Evolutionary conservation across 1,140 invertebrate genomes (phyloP), one percentile per base, ranked within the genome.

Genomic region (Drosophila pruinosa): DNA sequence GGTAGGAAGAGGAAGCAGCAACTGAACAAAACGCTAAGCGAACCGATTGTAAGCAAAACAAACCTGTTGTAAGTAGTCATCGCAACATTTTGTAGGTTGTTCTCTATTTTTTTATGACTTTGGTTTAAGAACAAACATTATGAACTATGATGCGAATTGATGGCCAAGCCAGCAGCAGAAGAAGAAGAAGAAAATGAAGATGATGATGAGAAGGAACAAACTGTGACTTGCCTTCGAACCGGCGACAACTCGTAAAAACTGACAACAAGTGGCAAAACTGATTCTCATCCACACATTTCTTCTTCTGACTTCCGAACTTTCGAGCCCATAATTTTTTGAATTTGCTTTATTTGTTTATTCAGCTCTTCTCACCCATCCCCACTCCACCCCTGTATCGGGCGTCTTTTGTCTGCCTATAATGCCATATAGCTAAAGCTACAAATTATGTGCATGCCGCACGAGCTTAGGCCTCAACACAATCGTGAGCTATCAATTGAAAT

Each of bases 391-490:
- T n/a, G n/a, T n/a, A n/a, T n/a, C n/a, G n/a, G n/a, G n/a, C n/a
- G 2, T 34, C 10, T n/a, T 12, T 34, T 34, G 31, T 34, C 12
- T 21, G 59, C 21, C 19, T 19, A 54, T 34, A 36, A 64, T 65
- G 26, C n/a, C n/a, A n/a, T n/a, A n/a, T n/a, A 71, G 71, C 24
- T 26, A 31, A 31, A 31, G 47, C 41, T 50, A 64, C 57, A 82
- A 82, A 67, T 82, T 83, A 82, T 82, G 74, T 70, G 78, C 75
- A 82, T 82, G 71, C 78, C 78, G 31, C 68, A 53, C 19, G 17
- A 59, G 74, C 59, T 83, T 82, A 83, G 76, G 72, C 15, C 50
- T 6, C 10, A 8, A 39, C 15, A 31, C 36, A 43, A 53, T 45
- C 26, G 61, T 45, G 48, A 54, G 61, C n/a, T 31, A 69, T 69